A percentile compares a stretch with the other conserved stretches of the same genome.
Evolutionary conservation across 92 coral and sea anemone genomes (phyloP).

Genomic region (Zoanthus gigantus): DNA sequence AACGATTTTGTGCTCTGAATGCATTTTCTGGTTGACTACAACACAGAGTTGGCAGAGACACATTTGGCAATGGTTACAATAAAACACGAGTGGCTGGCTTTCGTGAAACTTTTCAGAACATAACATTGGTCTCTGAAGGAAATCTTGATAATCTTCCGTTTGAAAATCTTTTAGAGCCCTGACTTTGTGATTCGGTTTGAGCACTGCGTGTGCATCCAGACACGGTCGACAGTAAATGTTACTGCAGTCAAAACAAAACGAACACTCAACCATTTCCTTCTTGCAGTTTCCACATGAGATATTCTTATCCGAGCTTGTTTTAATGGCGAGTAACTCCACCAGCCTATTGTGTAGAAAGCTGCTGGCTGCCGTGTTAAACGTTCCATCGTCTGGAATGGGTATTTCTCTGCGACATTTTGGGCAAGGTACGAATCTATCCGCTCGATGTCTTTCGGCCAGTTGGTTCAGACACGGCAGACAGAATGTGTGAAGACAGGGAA

Average conservation of each 20-base stretch:
- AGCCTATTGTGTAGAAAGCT: too few relatives aligned
- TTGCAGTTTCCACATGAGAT: too few relatives aligned
- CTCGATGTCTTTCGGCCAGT: too few relatives aligned
- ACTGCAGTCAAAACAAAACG: constrained; percentile 41
- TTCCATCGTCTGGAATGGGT: too few relatives aligned
- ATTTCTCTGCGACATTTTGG: too few relatives aligned
- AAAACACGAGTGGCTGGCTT: constrained; percentile 9
- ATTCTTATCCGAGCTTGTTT: too few relatives aligned
- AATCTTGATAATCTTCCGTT: constrained; percentile 15
- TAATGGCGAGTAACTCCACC: too few relatives aligned
- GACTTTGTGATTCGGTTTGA: constrained; percentile 9
- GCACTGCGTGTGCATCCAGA: constrained; percentile 1
- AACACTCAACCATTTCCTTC: background rate
- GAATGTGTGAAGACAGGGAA: too few relatives aligned
- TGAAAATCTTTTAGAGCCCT: constrained; percentile 22
- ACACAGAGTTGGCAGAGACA: constrained; percentile 22
- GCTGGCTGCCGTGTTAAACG: too few relatives aligned
- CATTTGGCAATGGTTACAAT: background rate
- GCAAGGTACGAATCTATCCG: too few relatives aligned
- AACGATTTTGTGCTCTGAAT: background rate
- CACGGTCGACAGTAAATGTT: constrained; percentile 19
- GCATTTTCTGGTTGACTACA: background rate
- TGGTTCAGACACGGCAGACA: too few relatives aligned
- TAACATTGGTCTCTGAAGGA: constrained; percentile 25
- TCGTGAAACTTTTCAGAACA: constrained; percentile 30